Evolutionary conservation across 2,797 vertebrate species (phyloP).

Genomic region (Sorex maritimensis): DNA sequence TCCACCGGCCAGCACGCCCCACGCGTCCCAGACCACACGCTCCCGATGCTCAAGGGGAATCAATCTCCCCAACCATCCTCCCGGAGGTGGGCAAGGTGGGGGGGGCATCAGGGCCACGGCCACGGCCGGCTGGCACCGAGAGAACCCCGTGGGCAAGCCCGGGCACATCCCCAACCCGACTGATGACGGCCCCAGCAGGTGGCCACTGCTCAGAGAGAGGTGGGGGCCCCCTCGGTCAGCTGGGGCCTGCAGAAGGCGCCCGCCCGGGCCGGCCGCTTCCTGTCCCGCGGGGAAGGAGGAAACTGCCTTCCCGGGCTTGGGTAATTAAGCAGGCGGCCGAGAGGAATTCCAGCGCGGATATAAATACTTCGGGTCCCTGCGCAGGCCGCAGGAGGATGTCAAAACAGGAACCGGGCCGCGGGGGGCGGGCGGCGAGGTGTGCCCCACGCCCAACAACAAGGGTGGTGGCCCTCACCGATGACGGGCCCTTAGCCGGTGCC

Average conservation of each 20-base stretch:
- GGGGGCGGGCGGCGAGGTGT: constrained; percentile 42
- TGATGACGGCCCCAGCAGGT: background rate
- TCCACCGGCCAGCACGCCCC: no score
- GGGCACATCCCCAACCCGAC: constrained; percentile 44
- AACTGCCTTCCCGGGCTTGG: constrained; percentile 78
- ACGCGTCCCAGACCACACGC: no score
- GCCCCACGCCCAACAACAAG: constrained; percentile 64
- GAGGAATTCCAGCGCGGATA: constrained; percentile 79
- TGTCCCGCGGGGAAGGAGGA: constrained; percentile 72
- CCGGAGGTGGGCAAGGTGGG: no score
- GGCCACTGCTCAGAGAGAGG: background rate
- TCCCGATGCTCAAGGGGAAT: no score
- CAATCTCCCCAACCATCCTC: no score
- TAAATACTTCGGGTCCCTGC: constrained; percentile 72
- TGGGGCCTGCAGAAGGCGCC: no score
- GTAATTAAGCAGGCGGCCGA: constrained; percentile 83
- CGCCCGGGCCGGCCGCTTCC: constrained; percentile 51
- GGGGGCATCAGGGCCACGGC: no score
- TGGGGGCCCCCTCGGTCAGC: no score
- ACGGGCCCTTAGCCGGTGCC: background rate
- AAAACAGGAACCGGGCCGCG: constrained; percentile 74
- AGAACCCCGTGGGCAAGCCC: no score
- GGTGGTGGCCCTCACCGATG: constrained; percentile 57
- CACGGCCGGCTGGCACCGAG: no score
- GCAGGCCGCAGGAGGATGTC: constrained; percentile 67